Evolutionary conservation across 2,797 vertebrate species (phyloP), one percentile per base, ranked within the genome.

Genomic region (Sparidentex hasta): DNA sequence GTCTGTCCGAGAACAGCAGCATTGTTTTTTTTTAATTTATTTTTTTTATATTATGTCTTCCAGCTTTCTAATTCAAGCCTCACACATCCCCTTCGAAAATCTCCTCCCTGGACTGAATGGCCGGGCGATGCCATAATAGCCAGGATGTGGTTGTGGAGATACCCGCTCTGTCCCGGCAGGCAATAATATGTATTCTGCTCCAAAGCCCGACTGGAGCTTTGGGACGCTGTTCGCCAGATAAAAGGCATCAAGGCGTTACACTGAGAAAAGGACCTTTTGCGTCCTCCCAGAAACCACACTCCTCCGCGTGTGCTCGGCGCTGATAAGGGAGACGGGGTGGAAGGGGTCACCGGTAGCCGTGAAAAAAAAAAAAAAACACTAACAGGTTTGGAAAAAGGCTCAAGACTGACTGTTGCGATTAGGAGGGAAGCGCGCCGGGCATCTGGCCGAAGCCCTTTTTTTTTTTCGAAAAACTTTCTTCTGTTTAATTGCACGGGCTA

Each of bases 261-360:
- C 25, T 78, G 76, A 83, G 83, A 83, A 87, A 33, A 89, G 74
- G 88, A 87, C 92, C 85, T 91, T 91, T 85, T 78, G 76, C 81
- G 84, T 94, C 90, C 85, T 84, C 82, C 74, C 68, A 78, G 78
- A 84, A 93, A 82, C 80, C 85, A 78, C 92, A 69, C 88, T 82
- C 89, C 87, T 79, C 68, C 52, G 23, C 71, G 87, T 92, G 92
- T 95, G 95, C 90, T 84, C 55, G 14, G 61, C 48, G 11, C 93
- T 94, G 94, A 95, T 95, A 95, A 95, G 93, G 74, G 81, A 88
- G 90, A 91, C 84, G 81, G 87, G 89, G 83, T 90, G 84, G 84
- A 88, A 80, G 85, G 81, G 92, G 93, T 91, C 91, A 91, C 77
- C 13, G 46, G 78, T 80, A 86, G 85, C 80, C n/a, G 71, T 68